These are phyloP conservation scores for Enteromius anoplus DNA, from an alignment of 2,797 vertebrate species.

Conservation along the genomic window DNA sequence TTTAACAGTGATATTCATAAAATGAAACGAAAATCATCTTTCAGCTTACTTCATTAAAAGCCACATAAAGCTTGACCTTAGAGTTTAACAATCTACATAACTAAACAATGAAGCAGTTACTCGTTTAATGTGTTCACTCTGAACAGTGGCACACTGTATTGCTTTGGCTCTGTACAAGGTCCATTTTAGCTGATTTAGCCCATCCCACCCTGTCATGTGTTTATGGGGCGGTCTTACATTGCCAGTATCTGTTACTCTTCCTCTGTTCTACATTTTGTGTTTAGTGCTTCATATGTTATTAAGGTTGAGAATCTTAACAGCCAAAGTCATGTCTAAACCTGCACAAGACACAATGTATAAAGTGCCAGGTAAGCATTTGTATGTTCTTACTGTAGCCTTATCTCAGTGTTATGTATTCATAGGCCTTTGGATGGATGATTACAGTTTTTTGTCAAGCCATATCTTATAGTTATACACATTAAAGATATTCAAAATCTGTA, in stretches of 20 bases:
- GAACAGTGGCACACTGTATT: not conserved
- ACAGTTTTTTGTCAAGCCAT: not conserved
- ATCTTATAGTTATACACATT: not conserved
- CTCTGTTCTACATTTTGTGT: not conserved
- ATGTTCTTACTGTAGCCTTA: not conserved
- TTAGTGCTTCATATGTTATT: not conserved
- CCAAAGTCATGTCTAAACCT: not conserved
- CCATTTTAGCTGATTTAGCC: constrained; percentile 15
- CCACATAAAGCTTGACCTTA: not conserved
- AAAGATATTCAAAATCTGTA: not conserved
- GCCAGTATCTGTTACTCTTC: not conserved
- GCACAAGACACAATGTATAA: not conserved
- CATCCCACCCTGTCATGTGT: constrained; percentile 18
- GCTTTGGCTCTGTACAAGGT: constrained; percentile 26
- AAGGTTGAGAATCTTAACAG: not conserved
- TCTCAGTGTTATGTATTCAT: not conserved
- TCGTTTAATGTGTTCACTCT: not conserved
- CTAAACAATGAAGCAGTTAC: not conserved
- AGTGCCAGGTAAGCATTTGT: not conserved
- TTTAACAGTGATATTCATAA: not conserved
- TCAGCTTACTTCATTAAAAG: not conserved
- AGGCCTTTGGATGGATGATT: not conserved
- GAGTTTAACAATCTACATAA: not conserved
- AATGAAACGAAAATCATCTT: not conserved
- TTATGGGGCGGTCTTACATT: not conserved